Conservation (phyloP, 2,888 invertebrate species). For the Diarsia brunnea region DNA sequence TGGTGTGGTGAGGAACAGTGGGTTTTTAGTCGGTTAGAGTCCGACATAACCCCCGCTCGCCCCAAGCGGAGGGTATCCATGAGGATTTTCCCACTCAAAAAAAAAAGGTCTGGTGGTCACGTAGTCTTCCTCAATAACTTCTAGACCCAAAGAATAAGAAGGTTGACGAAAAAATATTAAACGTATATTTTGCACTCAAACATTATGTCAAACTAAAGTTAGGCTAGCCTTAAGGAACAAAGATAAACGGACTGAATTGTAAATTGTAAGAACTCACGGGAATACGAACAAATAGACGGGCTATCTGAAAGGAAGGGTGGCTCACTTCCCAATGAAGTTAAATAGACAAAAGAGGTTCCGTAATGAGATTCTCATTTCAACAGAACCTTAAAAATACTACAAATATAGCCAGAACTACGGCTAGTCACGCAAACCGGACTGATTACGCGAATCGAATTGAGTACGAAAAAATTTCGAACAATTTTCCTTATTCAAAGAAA, state of each 20-base stretch:
- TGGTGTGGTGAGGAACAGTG: no score
- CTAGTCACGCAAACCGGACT: constrained; percentile 64
- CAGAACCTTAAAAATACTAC: constrained; percentile 58
- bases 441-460: constrained; percentile 33
- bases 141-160: not conserved
- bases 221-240: not conserved
- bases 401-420: constrained; percentile 58
- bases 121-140: not conserved
- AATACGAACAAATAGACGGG: constrained; percentile 24
- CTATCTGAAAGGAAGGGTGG: constrained; percentile 41
- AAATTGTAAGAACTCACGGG: constrained; percentile 17
- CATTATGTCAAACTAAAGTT: constrained; percentile 5
- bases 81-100: no score
- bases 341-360: constrained; percentile 53
- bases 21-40: no score
- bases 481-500: constrained; percentile 38
- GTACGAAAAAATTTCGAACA: constrained; percentile 27
- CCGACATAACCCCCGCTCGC: no score
- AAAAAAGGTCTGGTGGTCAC: not conserved
- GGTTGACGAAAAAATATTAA: not conserved
- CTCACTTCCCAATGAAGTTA: constrained; percentile 46
- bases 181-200: constrained; percentile 2
- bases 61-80: no score
- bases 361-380: constrained; percentile 48
- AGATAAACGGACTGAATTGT: constrained; percentile 21